Conservation (phyloP, 1,140 invertebrate species). For the Ylistrum balloti region DNA sequence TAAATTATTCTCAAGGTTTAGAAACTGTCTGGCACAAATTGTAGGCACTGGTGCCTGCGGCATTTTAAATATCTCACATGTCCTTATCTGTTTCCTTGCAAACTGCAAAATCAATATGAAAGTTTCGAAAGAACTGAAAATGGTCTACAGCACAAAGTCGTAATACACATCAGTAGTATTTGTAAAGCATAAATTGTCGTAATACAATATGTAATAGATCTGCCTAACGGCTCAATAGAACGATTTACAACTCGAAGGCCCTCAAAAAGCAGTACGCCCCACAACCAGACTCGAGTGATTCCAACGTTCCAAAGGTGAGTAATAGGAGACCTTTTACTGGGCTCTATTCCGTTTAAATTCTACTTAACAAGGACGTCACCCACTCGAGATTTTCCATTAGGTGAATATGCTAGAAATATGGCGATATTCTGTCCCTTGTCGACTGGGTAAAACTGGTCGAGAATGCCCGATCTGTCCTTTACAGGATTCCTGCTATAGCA, state of each 20-base stretch:
- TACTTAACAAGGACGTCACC: neutral
- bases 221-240: neutral
- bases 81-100: too few species aligned
- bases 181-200: neutral
- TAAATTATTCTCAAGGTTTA: too few species aligned
- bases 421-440: neutral
- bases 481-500: neutral
- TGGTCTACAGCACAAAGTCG: neutral
- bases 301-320: neutral
- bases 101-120: neutral
- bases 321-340: neutral
- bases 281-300: neutral
- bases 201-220: neutral
- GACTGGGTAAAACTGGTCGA: neutral
- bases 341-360: conserved; percentile 19
- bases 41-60: too few species aligned
- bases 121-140: neutral
- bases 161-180: neutral
- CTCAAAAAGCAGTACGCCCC: neutral
- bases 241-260: neutral
- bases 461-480: neutral
- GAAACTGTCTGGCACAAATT: too few species aligned
- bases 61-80: too few species aligned
- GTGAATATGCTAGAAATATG: neutral
- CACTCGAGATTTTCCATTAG: neutral